These are phyloP conservation scores for Vespertilio murinus DNA, from an alignment of 2,797 vertebrate species.

Conservation along the genomic window DNA sequence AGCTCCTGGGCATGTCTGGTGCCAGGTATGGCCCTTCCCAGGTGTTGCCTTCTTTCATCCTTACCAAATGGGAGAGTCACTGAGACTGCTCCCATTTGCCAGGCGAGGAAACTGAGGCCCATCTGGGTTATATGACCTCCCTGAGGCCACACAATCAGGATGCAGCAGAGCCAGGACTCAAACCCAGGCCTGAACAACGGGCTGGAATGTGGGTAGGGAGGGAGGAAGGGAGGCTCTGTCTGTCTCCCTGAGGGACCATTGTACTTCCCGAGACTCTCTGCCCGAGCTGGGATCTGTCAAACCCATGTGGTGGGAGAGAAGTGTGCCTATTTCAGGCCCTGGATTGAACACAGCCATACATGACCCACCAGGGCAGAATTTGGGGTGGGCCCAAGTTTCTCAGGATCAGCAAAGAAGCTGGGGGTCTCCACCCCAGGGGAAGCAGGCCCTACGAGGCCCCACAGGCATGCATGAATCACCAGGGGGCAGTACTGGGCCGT, in stretches of 20 bases:
- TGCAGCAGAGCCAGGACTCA: background rate
- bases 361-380: background rate
- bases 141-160: background rate
- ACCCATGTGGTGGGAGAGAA: fast-evolving
- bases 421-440: background rate
- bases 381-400: background rate
- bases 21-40: background rate
- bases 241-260: background rate
- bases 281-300: background rate
- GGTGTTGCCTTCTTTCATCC: background rate
- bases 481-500: fast-evolving
- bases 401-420: background rate
- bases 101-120: background rate
- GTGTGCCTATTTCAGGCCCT: background rate
- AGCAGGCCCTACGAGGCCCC: background rate
- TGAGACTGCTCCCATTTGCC: background rate
- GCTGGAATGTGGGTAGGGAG: background rate
- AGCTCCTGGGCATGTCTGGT: fast-evolving
- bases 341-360: background rate
- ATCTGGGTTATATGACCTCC: background rate
- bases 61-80: background rate
- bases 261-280: fast-evolving
- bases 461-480: constrained; percentile 49
- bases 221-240: background rate
- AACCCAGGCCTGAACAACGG: background rate